Conservation (phyloP, 2,888 invertebrate species). For the Agrilus cyanescens region DNA sequence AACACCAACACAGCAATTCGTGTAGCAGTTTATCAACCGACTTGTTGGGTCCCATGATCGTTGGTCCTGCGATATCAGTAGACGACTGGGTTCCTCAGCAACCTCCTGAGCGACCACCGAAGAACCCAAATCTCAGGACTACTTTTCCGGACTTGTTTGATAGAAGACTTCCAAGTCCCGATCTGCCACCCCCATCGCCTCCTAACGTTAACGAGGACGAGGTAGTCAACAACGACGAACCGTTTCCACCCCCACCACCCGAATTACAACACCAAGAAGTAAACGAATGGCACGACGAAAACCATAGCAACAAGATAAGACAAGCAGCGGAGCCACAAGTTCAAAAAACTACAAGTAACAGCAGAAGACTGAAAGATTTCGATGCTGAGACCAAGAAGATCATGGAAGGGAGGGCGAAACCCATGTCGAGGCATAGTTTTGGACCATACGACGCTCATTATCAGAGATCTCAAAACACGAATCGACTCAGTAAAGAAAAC, state of each 20-base stretch:
- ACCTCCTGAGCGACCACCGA: slow-evolving; percentile 68
- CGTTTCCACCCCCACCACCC: slow-evolving; percentile 53
- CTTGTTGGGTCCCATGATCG: slow-evolving; percentile 47
- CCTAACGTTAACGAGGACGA: slow-evolving; percentile 48
- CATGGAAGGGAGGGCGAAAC: too few relatives aligned
- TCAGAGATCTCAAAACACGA: too few relatives aligned
- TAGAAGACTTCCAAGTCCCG: slow-evolving; percentile 45
- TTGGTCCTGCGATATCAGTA: slow-evolving; percentile 49
- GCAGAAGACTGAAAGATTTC: slow-evolving; percentile 5
- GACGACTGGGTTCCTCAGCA: slow-evolving; percentile 62
- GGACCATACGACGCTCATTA: too few relatives aligned
- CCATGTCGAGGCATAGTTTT: too few relatives aligned
- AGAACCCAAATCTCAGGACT: slow-evolving; percentile 54
- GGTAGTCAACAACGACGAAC: slow-evolving; percentile 48
- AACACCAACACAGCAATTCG: slow-evolving; percentile 46
- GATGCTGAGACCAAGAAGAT: slow-evolving; percentile 3
- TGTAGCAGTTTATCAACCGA: slow-evolving; percentile 47
- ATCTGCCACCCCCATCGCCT: slow-evolving; percentile 50
- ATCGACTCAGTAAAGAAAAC: too few relatives aligned
- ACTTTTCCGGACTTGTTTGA: slow-evolving; percentile 37
- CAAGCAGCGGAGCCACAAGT: neutral
- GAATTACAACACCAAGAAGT: slow-evolving; percentile 29
- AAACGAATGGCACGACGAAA: slow-evolving; percentile 26
- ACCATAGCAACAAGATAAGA: too few relatives aligned
- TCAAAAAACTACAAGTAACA: slow-evolving; percentile 4